Base-by-base conservation (phyloP, 37 sponge, comb jelly and placozoan genomes). In the Diacarnus erythraeanus region DNA sequence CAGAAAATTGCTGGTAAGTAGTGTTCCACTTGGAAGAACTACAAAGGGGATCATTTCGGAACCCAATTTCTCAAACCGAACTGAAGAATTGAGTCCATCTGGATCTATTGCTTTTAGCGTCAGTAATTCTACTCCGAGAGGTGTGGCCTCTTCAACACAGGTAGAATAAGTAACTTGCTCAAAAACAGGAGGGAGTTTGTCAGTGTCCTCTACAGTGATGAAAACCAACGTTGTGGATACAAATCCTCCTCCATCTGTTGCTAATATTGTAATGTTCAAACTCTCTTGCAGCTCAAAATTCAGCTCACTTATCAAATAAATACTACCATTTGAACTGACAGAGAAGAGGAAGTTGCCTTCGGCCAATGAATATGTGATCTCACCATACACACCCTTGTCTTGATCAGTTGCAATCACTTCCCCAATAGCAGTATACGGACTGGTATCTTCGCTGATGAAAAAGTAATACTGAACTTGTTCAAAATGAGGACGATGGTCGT, bases 401-500 rank as follows among this genome's bases (percentile, higher is more conserved):
- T 42, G 38, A 42, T 89, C 89, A 74, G 58, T 73, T 21, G 84
- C 79, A 37, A 77, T 31, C 1, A 83, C 84, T 25, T 60, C 33
- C 3, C 64, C 21, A 51, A 87, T 40, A 34, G 42, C 38, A 34
- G 42, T 60, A 20, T 57, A 61, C 0, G 40, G 30, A 8, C 51
- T 44, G 2, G 75, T 76, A 25, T 64, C 59, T 42, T 81, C 81
- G 12, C n/a, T 22, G 38, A 87, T 75, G 2, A 39, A 12, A 18
- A 70, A 51, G 42, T 75, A 67, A 39, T 75, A 77, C 1, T 59
- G 25, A 38, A 0, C 23, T 33, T 67, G 40, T 70, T 56, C 59
- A 83, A 89, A 83, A 42, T 69, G 42, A 8, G 89, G 89, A 18
- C 63, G 54, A 58, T 89, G 71, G 61, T 89, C 89, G 29, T 89